Base-by-base conservation (phyloP, 2,888 invertebrate genomes). In the Neria commutata region DNA sequence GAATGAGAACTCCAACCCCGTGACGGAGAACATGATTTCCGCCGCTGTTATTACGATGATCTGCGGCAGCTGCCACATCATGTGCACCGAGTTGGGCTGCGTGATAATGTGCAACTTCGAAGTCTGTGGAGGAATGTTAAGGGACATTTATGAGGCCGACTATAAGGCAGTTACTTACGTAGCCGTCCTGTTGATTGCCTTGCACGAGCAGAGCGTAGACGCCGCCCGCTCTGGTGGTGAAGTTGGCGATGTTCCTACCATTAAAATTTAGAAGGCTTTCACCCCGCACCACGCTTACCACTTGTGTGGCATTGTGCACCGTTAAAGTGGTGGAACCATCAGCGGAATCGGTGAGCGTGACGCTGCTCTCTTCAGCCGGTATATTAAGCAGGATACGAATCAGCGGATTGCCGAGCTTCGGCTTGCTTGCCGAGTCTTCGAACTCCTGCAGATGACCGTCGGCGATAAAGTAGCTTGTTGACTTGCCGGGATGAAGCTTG, bases 21-120 rank as follows among this genome's bases (percentile, higher is more conserved):
- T 97, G 24, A 98, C 91, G 0, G 96, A 94, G 80, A 97, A 95
- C 89, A 98, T 91, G 42, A 98, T 91, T 82, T 99, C 98, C 0
- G 90, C 98, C 72, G 91, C 87, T 0, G 98, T 96, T 72, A 99
- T 91, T 16, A 97, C 84, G 50, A 97, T 83, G 77, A 96, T 97
- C 79, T 98, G 98, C 0, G 98, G 98, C 19, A 98, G 76, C 72
- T 95, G 87, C 82, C 82, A 82, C 3, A 93, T 78, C 74, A 97
- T 92, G 71, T 92, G 91, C 1, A 96, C 79, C 1, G 86, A 86
- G 78, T 92, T 94, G 0, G 91, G 86, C 2, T 86, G 82, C 0
- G 91, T 89, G 25, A 56, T 75, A 14, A 74, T 19, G 16, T 75
- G 71, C 37, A 63, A 57, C 29, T 63, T 61, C 8, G 66, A 60